These are phyloP conservation scores for Epinotia demarniana DNA, from an alignment of 2,888 invertebrate genomes.

Conservation along the genomic window DNA sequence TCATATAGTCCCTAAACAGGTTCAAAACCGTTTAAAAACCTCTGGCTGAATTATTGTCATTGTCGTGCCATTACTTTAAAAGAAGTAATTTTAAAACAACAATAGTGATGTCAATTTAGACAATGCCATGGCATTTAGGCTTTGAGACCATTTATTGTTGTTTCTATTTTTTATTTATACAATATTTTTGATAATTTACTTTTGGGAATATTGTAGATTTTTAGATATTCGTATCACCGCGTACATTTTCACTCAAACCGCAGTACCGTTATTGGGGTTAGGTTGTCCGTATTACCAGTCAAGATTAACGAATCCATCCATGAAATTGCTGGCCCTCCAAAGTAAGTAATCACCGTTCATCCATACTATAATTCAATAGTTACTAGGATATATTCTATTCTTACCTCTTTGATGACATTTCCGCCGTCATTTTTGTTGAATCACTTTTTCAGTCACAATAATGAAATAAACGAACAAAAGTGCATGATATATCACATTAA, in stretches of 20 bases:
- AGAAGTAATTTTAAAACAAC: neutral
- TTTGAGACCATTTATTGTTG: neutral
- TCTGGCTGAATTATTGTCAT: slow-evolving; percentile 4
- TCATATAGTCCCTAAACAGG: neutral
- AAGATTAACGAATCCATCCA: slow-evolving; percentile 42
- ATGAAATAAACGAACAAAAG: slow-evolving; percentile 57
- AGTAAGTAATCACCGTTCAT: slow-evolving; percentile 18
- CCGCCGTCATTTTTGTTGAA: slow-evolving; percentile 71
- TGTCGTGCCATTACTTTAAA: neutral
- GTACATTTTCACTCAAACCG: neutral
- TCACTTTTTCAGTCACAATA: slow-evolving; percentile 59
- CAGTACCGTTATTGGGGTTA: slow-evolving; percentile 24
- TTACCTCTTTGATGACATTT: slow-evolving; percentile 82
- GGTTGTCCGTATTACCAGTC: slow-evolving; percentile 7
- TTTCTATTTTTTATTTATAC: neutral
- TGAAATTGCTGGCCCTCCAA: slow-evolving; percentile 34
- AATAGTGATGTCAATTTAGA: slow-evolving; percentile 3
- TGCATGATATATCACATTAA: slow-evolving; percentile 61
- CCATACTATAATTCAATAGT: slow-evolving; percentile 17
- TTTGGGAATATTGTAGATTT: neutral
- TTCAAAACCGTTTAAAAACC: no score
- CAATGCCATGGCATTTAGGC: slow-evolving; percentile 17
- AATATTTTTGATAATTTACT: neutral
- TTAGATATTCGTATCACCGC: neutral
- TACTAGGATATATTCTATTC: slow-evolving; percentile 51